phyloP scores from a whole-genome alignment of 2,888 invertebrate genomes.

The Margaritifera margaritifera region DNA sequence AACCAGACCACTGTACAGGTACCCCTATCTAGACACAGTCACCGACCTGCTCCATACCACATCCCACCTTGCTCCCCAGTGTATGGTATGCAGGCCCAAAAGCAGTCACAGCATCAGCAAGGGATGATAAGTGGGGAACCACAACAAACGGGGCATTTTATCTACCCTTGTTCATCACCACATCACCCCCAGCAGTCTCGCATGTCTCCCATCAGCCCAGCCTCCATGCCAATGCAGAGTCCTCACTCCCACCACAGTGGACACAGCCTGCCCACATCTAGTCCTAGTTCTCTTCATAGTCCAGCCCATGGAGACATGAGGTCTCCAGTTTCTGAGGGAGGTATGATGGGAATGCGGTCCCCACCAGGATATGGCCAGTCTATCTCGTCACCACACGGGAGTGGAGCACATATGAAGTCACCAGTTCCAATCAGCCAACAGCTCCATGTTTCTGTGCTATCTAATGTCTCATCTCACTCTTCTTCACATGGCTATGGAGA shows the following conservation, averaged over 20 bases:
- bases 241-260: conserved; percentile 64
- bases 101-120: conserved; percentile 28
- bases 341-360: conserved; percentile 26
- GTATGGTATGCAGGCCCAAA: conserved; percentile 28
- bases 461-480: conserved; percentile 18
- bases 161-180: conserved; percentile 43
- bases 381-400: conserved; percentile 18
- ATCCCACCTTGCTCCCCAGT: conserved; percentile 55
- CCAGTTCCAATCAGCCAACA: conserved; percentile 42
- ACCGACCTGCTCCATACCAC: conserved; percentile 62
- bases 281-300: conserved; percentile 64
- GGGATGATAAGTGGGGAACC: conserved; percentile 1
- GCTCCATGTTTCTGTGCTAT: conserved; percentile 40
- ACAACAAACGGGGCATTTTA: conserved; percentile 25
- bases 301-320: conserved; percentile 45
- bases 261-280: conserved; percentile 58
- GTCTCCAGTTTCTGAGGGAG: conserved; percentile 40
- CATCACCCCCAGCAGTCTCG: conserved; percentile 38
- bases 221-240: conserved; percentile 42
- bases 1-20: conserved; percentile 63
- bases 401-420: conserved; percentile 20
- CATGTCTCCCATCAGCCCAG: conserved; percentile 63
- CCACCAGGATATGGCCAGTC: conserved; percentile 35
- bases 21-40: conserved; percentile 49
- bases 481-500: conserved; percentile 25